Evolutionary conservation across 2,888 invertebrate genomes (phyloP), one percentile per base, ranked within the genome.

Genomic region (Hesperia comma): DNA sequence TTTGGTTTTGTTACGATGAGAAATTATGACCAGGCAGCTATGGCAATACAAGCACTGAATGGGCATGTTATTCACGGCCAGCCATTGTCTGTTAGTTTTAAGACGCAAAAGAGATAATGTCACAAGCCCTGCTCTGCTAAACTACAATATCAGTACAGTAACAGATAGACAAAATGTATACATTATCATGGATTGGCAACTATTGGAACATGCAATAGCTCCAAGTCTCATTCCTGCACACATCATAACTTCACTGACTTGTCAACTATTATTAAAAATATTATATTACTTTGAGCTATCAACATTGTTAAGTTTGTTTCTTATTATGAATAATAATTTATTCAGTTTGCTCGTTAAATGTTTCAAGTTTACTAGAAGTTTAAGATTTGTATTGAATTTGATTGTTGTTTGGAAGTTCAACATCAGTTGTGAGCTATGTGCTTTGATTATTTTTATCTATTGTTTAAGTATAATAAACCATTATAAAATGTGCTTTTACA

Each of bases 331-430:
- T 92, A 92, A 92, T 92, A 90, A 92, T 92, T 92, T 92, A 92
- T 92, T 92, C 91, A 88, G 90, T 92, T 92, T 89, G 92, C 91
- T 92, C 90, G 92, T 92, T 92, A 90, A 92, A 92, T 90, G 82
- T 92, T 92, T 91, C 92, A 92, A 92, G 91, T 92, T 92, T 92
- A 92, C 87, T 92, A 92, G 90, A 86, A 85, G 79, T 90, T 87
- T 90, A 92, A 90, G 91, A 88, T 86, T 84, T 88, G 90, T 89
- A 90, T 88, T 88, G 89, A 86, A 86, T 83, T 86, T 87, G 88
- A 87, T 88, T 90, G 90, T 90, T 92, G 86, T 87, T 88, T 87
- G 85, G 77, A 83, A 85, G 84, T 89, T 85, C 86, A 87, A 84
- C 86, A 82, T 88, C 86, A 87, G 86, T 90, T 90, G 87, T 90